Base-by-base conservation (phyloP, 2,113 vertebrate species). In the Oriolus oriolus region DNA sequence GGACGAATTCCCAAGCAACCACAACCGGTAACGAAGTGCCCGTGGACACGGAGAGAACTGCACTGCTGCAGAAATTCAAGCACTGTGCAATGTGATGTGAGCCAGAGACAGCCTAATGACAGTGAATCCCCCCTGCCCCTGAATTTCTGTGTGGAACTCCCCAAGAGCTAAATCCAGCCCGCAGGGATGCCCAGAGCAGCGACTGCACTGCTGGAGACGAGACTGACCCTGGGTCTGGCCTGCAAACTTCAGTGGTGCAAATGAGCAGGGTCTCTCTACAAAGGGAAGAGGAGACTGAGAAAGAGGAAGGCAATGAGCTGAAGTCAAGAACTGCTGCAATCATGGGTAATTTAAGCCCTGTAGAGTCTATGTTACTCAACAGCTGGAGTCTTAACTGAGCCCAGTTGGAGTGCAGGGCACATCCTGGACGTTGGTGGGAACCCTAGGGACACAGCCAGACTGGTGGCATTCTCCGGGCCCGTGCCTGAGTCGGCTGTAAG, bases 401-500 rank as follows among this genome's bases (percentile, higher is more conserved):
- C 3, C 26, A n/a, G 30, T 0, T 53, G 71, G 39, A 80, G 61
- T 6, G 49, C 53, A 8, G 8, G 24, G 80, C 3, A 2, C 57
- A 27, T 16, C 49, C 82, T 23, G 44, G 47, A 41, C 16, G 31
- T 0, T 16, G 53, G 23, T 80, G 79, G 59, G 56, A 87, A 39
- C 8, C 13, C 35, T 41, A 45, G 26, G 9, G 21, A 65, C 17
- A 39, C 21, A 66, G 69, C 17, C 27, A 56, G 28, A 35, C 1
- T 0, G 1, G 57, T 31, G 11, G 31, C 4, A 26, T 53, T 56
- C 20, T 26, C 47, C 35, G 52, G 54, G 35, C 26, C 41, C 27
- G 30, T 4, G 15, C 19, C 16, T 28, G 45, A 54, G 31, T 0
- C 0, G 1, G 69, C 69, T 74, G 4, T 4, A 47, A 31, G 11